These are phyloP conservation scores for Harpagifer antarcticus DNA, from an alignment of 2,797 vertebrate species.

Conservation along the genomic window DNA sequence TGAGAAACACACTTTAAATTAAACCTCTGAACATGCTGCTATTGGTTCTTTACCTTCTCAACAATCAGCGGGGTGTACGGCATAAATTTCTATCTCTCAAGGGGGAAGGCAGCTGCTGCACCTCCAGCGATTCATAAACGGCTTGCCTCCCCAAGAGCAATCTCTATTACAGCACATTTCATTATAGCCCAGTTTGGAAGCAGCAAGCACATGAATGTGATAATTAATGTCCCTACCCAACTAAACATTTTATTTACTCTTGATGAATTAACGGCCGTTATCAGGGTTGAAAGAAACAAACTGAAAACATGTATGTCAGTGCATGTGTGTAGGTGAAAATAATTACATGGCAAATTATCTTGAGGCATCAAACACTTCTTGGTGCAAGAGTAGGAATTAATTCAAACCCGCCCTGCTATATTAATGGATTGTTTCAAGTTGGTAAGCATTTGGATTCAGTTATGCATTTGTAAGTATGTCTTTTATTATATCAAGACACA, in stretches of 20 bases:
- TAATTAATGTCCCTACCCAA: constrained; percentile 93
- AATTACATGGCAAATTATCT: constrained; percentile 90
- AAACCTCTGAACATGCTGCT: constrained; percentile 96
- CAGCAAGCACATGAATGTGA: constrained; percentile 88
- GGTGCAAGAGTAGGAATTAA: constrained; percentile 86
- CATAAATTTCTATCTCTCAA: constrained; percentile 93
- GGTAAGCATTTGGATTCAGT: constrained; percentile 80
- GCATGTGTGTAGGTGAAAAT: constrained; percentile 83
- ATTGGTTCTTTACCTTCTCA: constrained; percentile 98
- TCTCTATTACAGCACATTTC: constrained; percentile 92
- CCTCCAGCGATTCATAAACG: constrained; percentile 93
- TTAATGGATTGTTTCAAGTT: constrained; percentile 83
- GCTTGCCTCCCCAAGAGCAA: constrained; percentile 87
- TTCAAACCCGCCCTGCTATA: constrained; percentile 76
- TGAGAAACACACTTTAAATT: constrained; percentile 99
- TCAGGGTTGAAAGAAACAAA: constrained; percentile 68
- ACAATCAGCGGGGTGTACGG: constrained; percentile 94
- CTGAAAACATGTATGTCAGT: constrained; percentile 50
- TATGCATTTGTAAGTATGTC: constrained; percentile 81
- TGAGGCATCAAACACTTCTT: constrained; percentile 82
- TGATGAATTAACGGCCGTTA: constrained; percentile 88
- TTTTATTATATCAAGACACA: constrained; percentile 75
- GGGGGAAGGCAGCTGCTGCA: constrained; percentile 88
- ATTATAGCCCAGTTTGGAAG: constrained; percentile 91
- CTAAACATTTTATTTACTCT: constrained; percentile 95